Conservation (phyloP, 2,113 vertebrate species). For the Vireo altiloquus region DNA sequence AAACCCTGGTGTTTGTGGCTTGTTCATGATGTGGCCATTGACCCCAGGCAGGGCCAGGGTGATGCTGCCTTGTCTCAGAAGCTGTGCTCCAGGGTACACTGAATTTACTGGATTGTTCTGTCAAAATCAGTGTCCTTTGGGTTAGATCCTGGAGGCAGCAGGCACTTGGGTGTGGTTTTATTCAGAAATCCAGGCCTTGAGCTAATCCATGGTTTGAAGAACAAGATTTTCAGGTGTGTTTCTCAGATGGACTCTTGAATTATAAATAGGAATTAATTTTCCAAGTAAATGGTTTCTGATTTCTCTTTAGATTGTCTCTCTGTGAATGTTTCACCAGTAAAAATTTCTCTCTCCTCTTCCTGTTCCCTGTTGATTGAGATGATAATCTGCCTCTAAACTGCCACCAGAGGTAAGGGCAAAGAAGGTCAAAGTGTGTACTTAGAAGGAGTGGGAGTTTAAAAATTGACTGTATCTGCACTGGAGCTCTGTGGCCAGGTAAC, state of each 20-base stretch:
- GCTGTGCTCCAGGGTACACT: not conserved
- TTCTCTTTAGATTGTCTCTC: not conserved
- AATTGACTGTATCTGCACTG: not conserved
- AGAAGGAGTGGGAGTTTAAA: not conserved
- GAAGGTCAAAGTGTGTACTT: not conserved
- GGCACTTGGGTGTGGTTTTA: not conserved
- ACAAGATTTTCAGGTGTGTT: not conserved
- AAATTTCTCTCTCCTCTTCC: not conserved
- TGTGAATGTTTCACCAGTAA: not conserved
- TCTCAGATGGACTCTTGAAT: not conserved
- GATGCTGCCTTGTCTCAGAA: not conserved
- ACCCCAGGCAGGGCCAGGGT: not conserved
- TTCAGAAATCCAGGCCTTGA: not conserved
- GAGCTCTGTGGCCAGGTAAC: not conserved
- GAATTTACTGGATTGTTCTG: not conserved
- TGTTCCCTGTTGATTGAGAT: not conserved
- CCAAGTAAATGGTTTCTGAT: not conserved
- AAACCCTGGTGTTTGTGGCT: not conserved
- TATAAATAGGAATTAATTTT: not conserved
- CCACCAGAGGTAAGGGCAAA: not conserved
- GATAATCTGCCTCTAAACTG: not conserved
- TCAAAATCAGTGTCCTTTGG: not conserved
- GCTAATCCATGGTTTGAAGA: not conserved
- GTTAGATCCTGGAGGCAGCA: not conserved
- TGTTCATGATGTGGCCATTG: fast-evolving